phyloP scores from a whole-genome alignment of 2,113 vertebrate species.

The Piprites chloris region DNA sequence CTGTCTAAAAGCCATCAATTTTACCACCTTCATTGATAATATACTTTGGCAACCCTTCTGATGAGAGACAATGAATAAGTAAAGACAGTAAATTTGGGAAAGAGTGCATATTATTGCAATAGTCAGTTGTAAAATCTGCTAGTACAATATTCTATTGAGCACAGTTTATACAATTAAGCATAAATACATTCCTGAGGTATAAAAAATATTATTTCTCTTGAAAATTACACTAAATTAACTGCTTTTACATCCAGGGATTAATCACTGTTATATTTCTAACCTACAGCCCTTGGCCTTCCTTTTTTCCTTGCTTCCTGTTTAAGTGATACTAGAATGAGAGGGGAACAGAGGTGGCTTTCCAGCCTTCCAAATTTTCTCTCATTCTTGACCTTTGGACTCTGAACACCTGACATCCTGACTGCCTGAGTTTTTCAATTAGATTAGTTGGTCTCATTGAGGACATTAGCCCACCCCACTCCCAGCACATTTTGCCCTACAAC shows the following conservation, averaged over 20 bases:
- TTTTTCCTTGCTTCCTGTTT: neutral
- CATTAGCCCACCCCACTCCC: neutral
- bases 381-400: neutral
- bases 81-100: neutral
- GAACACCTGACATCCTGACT: neutral
- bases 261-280: neutral
- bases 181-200: neutral
- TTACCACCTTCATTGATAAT: neutral
- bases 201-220: slow-evolving; percentile 1
- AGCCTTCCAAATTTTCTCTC: neutral
- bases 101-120: neutral
- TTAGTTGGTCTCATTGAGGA: neutral
- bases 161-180: neutral
- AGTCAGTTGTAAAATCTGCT: neutral
- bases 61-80: neutral
- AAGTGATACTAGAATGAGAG: neutral
- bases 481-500: neutral
- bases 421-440: neutral
- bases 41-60: neutral
- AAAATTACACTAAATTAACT: neutral
- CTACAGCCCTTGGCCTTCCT: neutral
- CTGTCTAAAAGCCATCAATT: neutral
- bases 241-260: neutral
- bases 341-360: neutral
- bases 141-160: neutral